Conservation (phyloP, 2,797 vertebrate species). For the Myoxocephalus aenaeus region DNA sequence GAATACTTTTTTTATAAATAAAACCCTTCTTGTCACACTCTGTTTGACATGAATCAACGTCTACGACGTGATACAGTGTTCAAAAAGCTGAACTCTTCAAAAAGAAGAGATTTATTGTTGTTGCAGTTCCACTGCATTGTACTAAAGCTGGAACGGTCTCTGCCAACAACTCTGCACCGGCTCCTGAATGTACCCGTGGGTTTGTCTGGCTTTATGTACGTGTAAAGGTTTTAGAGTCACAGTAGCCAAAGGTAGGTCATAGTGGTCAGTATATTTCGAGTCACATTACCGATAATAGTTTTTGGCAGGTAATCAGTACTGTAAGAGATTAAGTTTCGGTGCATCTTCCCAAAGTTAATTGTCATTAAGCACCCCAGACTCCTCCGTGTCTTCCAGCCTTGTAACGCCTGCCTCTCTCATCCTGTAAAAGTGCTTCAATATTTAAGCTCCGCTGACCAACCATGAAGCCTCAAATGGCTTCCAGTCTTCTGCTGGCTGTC, state of each 20-base stretch:
- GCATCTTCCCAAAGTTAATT: constrained; percentile 37
- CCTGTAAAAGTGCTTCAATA: constrained; percentile 46
- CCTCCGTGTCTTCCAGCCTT: constrained; percentile 17
- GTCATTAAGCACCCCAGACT: constrained; percentile 30
- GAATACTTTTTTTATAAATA: background rate
- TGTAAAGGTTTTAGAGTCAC: background rate
- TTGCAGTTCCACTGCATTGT: background rate
- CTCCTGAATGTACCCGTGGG: background rate
- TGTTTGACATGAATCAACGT: background rate
- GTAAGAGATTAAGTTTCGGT: constrained; percentile 8
- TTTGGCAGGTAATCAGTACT: constrained; percentile 12
- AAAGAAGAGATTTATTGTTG: background rate
- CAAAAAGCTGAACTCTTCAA: constrained; percentile 11
- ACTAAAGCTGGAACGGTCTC: background rate
- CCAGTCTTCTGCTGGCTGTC: constrained; percentile 62
- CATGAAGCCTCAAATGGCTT: constrained; percentile 50
- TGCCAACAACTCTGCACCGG: background rate
- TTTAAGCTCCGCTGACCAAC: constrained; percentile 67
- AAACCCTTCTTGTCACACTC: background rate
- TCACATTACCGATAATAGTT: constrained; percentile 10
- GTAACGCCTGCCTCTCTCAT: constrained; percentile 42
- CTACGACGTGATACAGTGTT: background rate
- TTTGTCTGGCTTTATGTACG: background rate
- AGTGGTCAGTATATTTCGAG: background rate
- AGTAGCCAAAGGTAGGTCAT: constrained; percentile 8